Percentiles rank a stretch among this genome's conserved stretches.
phyloP scores from a whole-genome alignment of 1,140 invertebrate species.

The Trachymyrmex cornetzi region DNA sequence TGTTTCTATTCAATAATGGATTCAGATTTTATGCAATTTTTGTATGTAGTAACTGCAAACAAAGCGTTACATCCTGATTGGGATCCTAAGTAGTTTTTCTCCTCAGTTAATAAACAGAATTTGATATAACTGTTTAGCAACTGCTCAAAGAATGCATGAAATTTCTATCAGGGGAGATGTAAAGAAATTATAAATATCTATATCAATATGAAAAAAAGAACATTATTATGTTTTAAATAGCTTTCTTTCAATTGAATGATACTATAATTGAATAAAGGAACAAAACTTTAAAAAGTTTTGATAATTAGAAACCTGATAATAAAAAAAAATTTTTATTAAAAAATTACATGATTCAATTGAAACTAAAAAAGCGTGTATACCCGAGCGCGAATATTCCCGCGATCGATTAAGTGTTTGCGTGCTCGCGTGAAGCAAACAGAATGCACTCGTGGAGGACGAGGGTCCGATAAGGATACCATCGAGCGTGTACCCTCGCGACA shows the following conservation, averaged over 20 bases:
- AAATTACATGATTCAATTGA: not conserved
- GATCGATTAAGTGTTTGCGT: slow-evolving; percentile 22
- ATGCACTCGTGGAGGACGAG: slow-evolving; percentile 8
- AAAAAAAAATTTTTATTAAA: not conserved
- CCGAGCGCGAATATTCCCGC: not conserved
- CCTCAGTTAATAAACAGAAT: too few species aligned
- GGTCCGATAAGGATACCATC: slow-evolving; percentile 42
- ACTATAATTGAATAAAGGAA: not conserved
- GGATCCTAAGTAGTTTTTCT: too few species aligned
- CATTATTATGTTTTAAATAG: not conserved
- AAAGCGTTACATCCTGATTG: too few species aligned
- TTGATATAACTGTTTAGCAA: too few species aligned
- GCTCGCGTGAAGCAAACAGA: slow-evolving; percentile 32
- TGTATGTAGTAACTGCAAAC: too few species aligned
- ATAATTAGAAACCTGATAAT: not conserved
- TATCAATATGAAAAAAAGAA: not conserved
- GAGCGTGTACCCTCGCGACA: slow-evolving; percentile 27
- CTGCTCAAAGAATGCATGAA: too few species aligned
- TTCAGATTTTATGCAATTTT: too few species aligned
- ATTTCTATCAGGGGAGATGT: too few species aligned
- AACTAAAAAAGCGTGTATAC: not conserved
- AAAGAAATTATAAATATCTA: not conserved
- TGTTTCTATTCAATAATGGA: too few species aligned
- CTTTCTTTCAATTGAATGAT: not conserved
- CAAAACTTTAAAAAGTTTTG: not conserved